Evolutionary conservation across 2,113 vertebrate genomes (phyloP).

Genomic region (Pheucticus melanocephalus): DNA sequence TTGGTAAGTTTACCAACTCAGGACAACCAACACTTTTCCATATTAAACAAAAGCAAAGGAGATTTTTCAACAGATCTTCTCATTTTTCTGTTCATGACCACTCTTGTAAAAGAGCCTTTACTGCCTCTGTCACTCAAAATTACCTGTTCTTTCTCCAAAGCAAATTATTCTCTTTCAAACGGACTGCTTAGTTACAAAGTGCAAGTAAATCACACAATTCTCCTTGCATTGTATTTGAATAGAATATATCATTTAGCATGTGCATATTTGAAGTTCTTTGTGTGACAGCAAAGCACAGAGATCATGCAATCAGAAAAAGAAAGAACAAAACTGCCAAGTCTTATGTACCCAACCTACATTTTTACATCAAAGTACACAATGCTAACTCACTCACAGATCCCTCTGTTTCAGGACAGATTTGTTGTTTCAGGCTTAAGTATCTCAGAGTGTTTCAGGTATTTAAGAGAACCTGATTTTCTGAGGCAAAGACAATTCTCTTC

Average conservation of each 20-base stretch:
- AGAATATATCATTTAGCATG: not conserved
- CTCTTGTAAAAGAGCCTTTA: not conserved
- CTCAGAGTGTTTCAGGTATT: not conserved
- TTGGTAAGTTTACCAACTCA: not conserved
- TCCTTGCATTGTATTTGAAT: not conserved
- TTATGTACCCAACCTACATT: not conserved
- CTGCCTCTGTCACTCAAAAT: not conserved
- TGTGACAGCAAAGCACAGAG: not conserved
- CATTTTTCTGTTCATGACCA: not conserved
- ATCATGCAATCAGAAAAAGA: not conserved
- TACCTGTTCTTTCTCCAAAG: not conserved
- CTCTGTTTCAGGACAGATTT: not conserved
- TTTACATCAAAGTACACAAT: not conserved
- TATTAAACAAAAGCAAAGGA: not conserved
- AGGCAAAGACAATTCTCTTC: not conserved
- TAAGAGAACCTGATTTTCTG: not conserved
- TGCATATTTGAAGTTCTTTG: not conserved
- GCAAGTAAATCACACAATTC: not conserved
- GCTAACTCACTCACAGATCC: not conserved
- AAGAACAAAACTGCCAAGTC: not conserved
- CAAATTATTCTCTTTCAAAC: not conserved
- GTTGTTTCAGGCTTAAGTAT: not conserved
- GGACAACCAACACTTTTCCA: not conserved
- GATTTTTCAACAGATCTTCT: not conserved
- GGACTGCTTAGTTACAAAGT: conserved; percentile 1